phyloP scores from a whole-genome alignment of 1,140 invertebrate species.

The Lutraria rhynchaena region DNA sequence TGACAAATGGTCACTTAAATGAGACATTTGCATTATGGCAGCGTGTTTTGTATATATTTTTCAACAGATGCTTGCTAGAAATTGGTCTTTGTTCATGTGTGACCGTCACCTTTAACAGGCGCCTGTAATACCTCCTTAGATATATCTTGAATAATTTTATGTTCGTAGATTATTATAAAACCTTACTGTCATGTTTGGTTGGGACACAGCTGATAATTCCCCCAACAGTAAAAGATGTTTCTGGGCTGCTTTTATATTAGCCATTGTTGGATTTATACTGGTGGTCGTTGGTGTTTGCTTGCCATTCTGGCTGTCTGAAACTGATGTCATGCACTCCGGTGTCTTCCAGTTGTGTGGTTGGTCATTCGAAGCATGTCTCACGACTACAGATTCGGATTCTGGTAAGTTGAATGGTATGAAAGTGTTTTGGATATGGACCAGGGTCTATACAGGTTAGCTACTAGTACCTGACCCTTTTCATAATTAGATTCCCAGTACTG shows the following conservation, averaged over 20 bases:
- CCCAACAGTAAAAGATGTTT: background rate
- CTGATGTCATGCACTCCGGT: background rate
- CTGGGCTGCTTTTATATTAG: background rate
- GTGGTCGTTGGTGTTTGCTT: background rate
- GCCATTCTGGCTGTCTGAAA: background rate
- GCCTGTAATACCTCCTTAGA: too few relatives aligned
- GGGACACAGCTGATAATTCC: background rate
- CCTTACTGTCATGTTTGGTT: slow-evolving; percentile 16
- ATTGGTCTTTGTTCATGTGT: too few relatives aligned
- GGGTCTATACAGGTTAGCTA: background rate
- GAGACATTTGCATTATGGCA: too few relatives aligned
- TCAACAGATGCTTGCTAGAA: too few relatives aligned
- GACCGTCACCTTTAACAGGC: too few relatives aligned
- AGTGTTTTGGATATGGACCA: background rate
- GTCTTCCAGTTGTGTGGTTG: background rate
- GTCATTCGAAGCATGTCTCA: background rate
- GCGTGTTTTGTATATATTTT: too few relatives aligned
- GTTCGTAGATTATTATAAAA: too few relatives aligned
- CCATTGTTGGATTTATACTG: background rate
- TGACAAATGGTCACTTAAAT: too few relatives aligned
- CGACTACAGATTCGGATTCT: background rate
- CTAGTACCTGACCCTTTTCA: background rate
- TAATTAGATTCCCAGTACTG: background rate
- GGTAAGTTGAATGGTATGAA: background rate
- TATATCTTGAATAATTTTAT: too few relatives aligned